These are phyloP conservation scores for Guaruba guarouba DNA, from an alignment of 2,113 vertebrate species.

Conservation along the genomic window DNA sequence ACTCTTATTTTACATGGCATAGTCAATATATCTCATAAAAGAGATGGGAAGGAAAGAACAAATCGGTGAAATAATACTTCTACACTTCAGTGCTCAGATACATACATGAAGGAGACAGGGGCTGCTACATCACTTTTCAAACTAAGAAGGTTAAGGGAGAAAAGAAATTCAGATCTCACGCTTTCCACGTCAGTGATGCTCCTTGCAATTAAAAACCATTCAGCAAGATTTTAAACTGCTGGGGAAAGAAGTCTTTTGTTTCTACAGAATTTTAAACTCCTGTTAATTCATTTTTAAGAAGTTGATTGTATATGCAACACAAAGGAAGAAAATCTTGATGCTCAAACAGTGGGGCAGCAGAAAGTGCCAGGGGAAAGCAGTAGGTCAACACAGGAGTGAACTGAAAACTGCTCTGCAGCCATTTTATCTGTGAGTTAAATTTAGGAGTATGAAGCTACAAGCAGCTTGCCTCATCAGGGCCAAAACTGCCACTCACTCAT, in stretches of 20 bases:
- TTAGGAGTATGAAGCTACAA: background rate
- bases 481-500: background rate
- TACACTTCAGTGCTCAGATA: background rate
- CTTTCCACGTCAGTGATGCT: background rate
- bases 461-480: background rate
- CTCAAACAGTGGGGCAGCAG: background rate
- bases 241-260: background rate
- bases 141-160: background rate
- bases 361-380: background rate
- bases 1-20: background rate
- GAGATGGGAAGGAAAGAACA: background rate
- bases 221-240: background rate
- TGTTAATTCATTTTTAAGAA: background rate
- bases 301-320: slow-evolving; percentile 28
- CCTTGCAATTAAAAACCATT: background rate
- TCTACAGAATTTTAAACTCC: background rate
- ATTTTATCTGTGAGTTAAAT: background rate
- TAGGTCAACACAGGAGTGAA: background rate
- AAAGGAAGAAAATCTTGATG: background rate
- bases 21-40: slow-evolving; percentile 23
- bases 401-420: background rate
- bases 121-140: background rate
- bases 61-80: background rate
- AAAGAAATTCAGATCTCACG: background rate
- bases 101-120: background rate